A percentile compares a stretch with the other conserved stretches of the same genome.
These are phyloP conservation scores for Drosophila sp. DNA, from an alignment of 1,140 invertebrate genomes.

Conservation along the genomic window DNA sequence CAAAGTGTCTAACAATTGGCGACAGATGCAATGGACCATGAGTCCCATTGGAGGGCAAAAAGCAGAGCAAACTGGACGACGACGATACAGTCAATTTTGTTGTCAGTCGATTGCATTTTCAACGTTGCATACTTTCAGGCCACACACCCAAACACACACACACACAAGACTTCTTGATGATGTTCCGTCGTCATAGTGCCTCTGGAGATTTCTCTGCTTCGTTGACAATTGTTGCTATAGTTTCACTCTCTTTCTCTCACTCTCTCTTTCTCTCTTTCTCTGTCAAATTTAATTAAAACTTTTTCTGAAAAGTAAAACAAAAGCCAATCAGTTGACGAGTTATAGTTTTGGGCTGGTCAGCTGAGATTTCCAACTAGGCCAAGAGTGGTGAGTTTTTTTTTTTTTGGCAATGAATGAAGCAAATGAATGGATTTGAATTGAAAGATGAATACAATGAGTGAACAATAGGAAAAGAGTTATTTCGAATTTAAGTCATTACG, in stretches of 20 bases:
- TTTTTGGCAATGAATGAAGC: slow-evolving; percentile 1
- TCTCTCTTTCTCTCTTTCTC: slow-evolving; percentile 2
- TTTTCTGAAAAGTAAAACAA: slow-evolving; percentile 15
- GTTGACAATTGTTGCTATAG: slow-evolving; percentile 34
- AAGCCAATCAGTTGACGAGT: slow-evolving; percentile 12
- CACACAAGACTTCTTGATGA: neutral
- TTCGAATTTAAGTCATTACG: slow-evolving; percentile 17
- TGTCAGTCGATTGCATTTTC: slow-evolving; percentile 15
- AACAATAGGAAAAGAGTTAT: neutral
- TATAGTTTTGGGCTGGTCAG: slow-evolving; percentile 8
- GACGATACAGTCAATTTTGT: slow-evolving; percentile 11
- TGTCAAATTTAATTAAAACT: slow-evolving; percentile 20
- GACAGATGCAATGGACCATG: slow-evolving; percentile 61
- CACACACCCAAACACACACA: neutral
- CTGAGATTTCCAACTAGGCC: slow-evolving; percentile 12
- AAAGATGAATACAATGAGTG: neutral
- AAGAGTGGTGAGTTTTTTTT: slow-evolving; percentile 1
- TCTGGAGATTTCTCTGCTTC: slow-evolving; percentile 14
- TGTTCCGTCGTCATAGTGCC: slow-evolving; percentile 1
- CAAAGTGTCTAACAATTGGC: slow-evolving; percentile 77
- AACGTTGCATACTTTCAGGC: slow-evolving; percentile 20
- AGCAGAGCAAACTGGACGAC: slow-evolving; percentile 5
- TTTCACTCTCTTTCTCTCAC: slow-evolving; percentile 15
- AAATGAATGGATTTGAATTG: neutral
- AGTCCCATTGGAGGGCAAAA: slow-evolving; percentile 22